Evolutionary conservation across 2,888 invertebrate genomes (phyloP).

Genomic region (Euproctis similis): DNA sequence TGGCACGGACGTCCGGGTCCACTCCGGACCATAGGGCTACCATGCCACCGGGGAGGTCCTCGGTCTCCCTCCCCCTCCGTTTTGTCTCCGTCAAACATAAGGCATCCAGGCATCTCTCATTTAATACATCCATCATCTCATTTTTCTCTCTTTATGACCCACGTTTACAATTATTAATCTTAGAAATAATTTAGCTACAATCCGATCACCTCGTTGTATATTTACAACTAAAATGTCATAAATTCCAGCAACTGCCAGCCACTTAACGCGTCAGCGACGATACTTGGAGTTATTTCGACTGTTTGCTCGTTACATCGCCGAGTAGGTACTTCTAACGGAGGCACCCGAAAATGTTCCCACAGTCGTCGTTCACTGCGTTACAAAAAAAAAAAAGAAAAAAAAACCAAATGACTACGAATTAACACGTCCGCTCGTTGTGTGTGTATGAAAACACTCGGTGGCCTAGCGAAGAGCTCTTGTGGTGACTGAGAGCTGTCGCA

Average conservation of each 20-base stretch:
- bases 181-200: slow-evolving; percentile 48
- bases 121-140: no score
- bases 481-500: slow-evolving; percentile 64
- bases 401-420: slow-evolving; percentile 73
- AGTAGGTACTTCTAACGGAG: slow-evolving; percentile 70
- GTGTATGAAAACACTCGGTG: slow-evolving; percentile 72
- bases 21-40: no score
- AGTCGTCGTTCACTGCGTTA: slow-evolving; percentile 70
- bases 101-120: no score
- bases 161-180: no score
- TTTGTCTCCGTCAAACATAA: no score
- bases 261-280: slow-evolving; percentile 69
- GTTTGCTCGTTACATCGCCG: slow-evolving; percentile 68
- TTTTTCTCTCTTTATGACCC: no score
- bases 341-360: slow-evolving; percentile 72
- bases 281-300: slow-evolving; percentile 59
- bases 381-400: slow-evolving; percentile 32
- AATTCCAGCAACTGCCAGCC: slow-evolving; percentile 56
- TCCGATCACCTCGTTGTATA: slow-evolving; percentile 43
- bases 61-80: no score
- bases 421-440: slow-evolving; percentile 71
- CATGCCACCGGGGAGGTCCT: no score
- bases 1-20: no score
- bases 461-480: slow-evolving; percentile 62
- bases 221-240: slow-evolving; percentile 55